A percentile compares a stretch with the other conserved stretches of the same genome.
phyloP scores from a whole-genome alignment of 2,113 vertebrate genomes.

The Grus americana region DNA sequence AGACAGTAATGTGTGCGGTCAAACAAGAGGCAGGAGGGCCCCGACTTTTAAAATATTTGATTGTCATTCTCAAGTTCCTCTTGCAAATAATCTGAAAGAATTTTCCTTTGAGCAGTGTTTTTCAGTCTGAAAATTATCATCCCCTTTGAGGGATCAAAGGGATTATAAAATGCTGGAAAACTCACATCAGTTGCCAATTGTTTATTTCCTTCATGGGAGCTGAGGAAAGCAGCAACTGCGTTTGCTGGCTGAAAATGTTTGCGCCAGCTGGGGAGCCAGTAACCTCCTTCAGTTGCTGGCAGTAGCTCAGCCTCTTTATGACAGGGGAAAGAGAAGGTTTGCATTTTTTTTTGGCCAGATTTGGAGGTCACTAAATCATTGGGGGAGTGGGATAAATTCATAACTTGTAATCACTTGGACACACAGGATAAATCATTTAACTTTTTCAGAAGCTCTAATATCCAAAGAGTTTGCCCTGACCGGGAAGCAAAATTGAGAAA shows the following conservation, averaged over 20 bases:
- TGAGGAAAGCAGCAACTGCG: neutral
- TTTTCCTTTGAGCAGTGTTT: neutral
- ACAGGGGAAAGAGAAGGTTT: neutral
- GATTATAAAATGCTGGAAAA: neutral
- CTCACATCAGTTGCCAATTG: neutral
- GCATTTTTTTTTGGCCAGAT: too few relatives aligned
- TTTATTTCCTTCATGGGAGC: neutral
- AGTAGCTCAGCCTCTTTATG: neutral
- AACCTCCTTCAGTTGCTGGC: neutral
- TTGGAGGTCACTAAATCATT: neutral
- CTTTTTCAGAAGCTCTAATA: neutral
- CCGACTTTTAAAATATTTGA: neutral
- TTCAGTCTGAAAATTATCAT: neutral
- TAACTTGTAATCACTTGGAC: neutral
- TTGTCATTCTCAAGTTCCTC: neutral
- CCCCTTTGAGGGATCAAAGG: neutral
- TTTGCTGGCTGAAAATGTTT: neutral
- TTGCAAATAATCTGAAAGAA: neutral
- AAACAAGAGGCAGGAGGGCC: neutral
- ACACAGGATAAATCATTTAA: neutral
- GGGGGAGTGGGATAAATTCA: neutral
- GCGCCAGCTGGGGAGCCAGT: fast-evolving
- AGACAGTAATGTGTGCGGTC: fast-evolving
- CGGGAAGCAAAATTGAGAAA: neutral
- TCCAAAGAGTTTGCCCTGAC: neutral